Conservation (phyloP, 35 echinoderm and acorn worm species). For the Ptychodera flava region DNA sequence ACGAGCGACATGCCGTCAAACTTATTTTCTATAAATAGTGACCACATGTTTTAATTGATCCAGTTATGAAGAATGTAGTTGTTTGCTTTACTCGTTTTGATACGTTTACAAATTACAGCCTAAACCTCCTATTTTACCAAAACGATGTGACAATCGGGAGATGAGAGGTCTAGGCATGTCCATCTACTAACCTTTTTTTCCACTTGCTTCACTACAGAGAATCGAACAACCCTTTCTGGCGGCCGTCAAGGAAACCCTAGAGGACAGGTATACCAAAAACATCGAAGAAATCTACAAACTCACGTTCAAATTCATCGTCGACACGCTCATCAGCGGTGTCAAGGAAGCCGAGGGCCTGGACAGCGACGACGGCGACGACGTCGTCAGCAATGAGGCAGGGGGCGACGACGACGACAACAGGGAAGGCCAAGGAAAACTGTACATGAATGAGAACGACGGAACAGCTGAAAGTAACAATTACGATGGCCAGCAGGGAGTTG, state of each 20-base stretch:
- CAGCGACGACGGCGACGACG: not conserved
- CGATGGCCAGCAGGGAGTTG: not conserved
- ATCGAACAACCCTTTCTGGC: constrained; percentile 68
- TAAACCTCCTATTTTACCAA: no score
- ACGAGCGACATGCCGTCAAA: no score
- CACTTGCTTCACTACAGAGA: constrained; percentile 68
- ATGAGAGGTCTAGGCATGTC: no score
- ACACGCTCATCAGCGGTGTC: constrained; percentile 68
- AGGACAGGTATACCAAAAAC: constrained; percentile 95
- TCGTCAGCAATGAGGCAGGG: not conserved
- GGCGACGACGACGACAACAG: not conserved
- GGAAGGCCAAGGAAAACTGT: not conserved
- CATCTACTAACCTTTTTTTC: no score
- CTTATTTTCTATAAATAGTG: no score
- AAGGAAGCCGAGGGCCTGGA: constrained; percentile 15
- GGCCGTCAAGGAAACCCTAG: constrained; percentile 68
- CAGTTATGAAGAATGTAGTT: no score
- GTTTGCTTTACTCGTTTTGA: no score
- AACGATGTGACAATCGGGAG: no score
- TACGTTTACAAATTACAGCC: no score
- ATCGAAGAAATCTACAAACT: constrained; percentile 86
- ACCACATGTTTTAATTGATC: no score
- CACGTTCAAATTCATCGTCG: constrained; percentile 68
- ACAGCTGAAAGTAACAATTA: not conserved
- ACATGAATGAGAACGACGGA: not conserved